Conservation (phyloP, 1,140 invertebrate genomes). For the Pemphigus obesinymphae region DNA sequence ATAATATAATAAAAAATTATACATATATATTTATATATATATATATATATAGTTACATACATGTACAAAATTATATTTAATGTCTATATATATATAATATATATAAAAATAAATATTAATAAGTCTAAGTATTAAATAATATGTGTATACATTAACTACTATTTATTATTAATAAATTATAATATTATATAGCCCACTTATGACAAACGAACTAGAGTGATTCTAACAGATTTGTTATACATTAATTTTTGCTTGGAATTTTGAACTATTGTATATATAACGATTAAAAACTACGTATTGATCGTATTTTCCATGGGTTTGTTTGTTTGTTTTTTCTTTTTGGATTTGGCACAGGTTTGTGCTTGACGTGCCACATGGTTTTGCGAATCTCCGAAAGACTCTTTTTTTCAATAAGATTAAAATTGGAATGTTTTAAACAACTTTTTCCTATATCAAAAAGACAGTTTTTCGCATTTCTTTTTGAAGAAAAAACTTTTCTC, state of each 20-base stretch:
- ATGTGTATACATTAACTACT: constrained; percentile 18
- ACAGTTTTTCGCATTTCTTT: not conserved
- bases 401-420: not conserved
- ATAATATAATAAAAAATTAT: no score
- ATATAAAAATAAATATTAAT: not conserved
- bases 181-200: not conserved
- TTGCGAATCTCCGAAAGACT: not conserved
- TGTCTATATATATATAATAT: not conserved
- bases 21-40: not conserved
- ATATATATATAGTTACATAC: not conserved
- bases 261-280: constrained; percentile 26
- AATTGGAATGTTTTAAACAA: not conserved
- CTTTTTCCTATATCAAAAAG: not conserved
- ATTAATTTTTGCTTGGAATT: constrained; percentile 7
- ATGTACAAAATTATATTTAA: constrained; percentile 18
- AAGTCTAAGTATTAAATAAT: not conserved
- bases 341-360: not conserved
- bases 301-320: not conserved
- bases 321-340: not conserved
- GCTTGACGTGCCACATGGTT: not conserved
- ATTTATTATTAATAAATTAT: constrained; percentile 2
- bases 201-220: constrained; percentile 21
- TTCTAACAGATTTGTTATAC: constrained; percentile 21
- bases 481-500: not conserved
- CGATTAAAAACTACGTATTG: constrained; percentile 17